Base-by-base conservation (phyloP, 1,140 invertebrate genomes). In the Drosophila ficusphila region DNA sequence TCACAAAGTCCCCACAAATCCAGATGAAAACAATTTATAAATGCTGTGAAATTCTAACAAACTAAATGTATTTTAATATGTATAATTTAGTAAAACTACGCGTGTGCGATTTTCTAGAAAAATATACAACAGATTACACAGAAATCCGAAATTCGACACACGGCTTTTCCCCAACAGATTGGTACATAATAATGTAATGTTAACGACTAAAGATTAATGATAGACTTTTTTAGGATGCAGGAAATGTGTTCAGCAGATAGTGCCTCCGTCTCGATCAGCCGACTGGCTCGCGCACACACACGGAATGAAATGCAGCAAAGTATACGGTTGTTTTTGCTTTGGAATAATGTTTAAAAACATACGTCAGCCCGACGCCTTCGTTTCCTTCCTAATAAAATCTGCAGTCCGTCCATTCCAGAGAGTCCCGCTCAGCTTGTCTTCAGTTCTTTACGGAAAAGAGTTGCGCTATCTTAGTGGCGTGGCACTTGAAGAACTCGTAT, bases 401-500 rank as follows among this genome's bases (percentile, higher is more conserved):
- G 33, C 6, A 6, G 12, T 47, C 44, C 53, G 18, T 41, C 18
- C 21, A 18, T 47, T 27, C n/a, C 23, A 25, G 25, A 56, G 23
- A 42, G 31, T 18, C 11, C 7, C 27, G 19, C 18, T 3, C 61
- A 27, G 49, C 4, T 29, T 5, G 14, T 21, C 16, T 16, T 91
- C 74, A 91, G 62, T 91, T 91, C 57, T 72, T 71, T 4, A 91
- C 82, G 8, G 90, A 91, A 67, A 91, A 91, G 19, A 90, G 34
- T 78, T 91, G 90, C 78, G 94, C 94, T 62, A 95, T 92, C 14
- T 94, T 93, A 61, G 92, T 92, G 12, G 95, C 94, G 72, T 94
- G 95, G 67, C 94, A 92, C 79, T 96, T 97, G 29, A 96, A 95
- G 38, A 96, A 93, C 90, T 96, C 95, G 18, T 95, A 95, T 9